phyloP scores from a whole-genome alignment of 2,797 vertebrate genomes.

The Chelidonichthys spinosus region DNA sequence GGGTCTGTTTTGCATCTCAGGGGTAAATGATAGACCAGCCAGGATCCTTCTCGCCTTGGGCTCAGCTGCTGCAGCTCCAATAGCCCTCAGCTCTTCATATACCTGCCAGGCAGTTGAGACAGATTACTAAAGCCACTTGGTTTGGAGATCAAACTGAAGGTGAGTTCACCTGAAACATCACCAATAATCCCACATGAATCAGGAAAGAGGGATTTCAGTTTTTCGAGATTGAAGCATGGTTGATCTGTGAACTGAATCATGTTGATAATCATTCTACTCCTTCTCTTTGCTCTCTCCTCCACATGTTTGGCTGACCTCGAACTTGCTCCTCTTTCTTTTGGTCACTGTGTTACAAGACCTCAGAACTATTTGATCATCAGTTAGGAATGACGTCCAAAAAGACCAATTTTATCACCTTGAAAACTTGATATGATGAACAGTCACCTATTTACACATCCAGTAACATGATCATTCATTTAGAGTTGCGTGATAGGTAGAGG shows the following conservation, averaged over 20 bases:
- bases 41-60: conserved; percentile 92
- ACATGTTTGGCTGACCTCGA: neutral
- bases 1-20: conserved; percentile 93
- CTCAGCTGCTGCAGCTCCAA: conserved; percentile 90
- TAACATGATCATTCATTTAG: neutral
- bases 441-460: neutral
- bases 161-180: neutral
- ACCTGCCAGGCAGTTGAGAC: conserved; percentile 77
- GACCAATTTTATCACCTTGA: neutral
- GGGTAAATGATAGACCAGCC: conserved; percentile 91
- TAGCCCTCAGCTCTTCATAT: conserved; percentile 90
- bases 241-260: neutral
- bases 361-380: neutral
- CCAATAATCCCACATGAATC: neutral
- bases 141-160: neutral
- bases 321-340: neutral
- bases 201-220: neutral
- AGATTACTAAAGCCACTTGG: neutral
- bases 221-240: neutral
- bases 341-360: neutral
- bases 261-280: neutral
- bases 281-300: neutral
- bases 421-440: neutral
- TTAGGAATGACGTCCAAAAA: neutral
- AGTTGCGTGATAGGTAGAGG: no score